These are phyloP conservation scores for Boleophthalmus pectinirostris DNA, from an alignment of 2,113 vertebrate species.

Conservation along the genomic window DNA sequence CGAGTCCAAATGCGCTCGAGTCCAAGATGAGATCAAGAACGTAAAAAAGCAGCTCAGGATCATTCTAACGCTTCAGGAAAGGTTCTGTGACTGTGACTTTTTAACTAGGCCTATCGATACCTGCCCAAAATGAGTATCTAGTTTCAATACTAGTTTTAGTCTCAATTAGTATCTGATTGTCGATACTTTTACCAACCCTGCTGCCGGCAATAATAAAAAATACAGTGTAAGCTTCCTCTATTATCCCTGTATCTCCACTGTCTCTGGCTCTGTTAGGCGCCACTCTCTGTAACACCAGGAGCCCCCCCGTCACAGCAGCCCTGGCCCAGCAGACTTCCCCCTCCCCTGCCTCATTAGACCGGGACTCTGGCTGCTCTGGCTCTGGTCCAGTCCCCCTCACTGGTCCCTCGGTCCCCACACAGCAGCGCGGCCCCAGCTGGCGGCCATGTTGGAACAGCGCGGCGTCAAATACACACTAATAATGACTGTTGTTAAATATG, in stretches of 20 bases:
- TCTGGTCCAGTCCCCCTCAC: constrained; percentile 42
- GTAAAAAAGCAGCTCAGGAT: no score
- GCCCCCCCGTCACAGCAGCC: constrained; percentile 44
- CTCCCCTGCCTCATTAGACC: constrained; percentile 63
- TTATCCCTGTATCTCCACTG: constrained; percentile 10
- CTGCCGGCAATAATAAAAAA: no score
- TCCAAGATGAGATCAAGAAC: no score
- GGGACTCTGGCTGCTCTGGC: constrained; percentile 51
- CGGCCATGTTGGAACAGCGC: constrained; percentile 24
- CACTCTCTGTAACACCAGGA: constrained; percentile 36
- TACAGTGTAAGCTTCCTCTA: no score
- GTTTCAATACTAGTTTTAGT: no score
- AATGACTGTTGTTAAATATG: constrained; percentile 20
- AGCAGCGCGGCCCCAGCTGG: constrained; percentile 25
- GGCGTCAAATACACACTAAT: constrained; percentile 32
- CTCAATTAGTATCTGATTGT: no score
- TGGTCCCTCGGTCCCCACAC: constrained; percentile 43
- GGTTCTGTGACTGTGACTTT: no score
- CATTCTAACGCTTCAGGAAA: no score
- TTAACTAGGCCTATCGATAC: no score
- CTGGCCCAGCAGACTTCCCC: constrained; percentile 47
- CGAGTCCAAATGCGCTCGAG: no score
- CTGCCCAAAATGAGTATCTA: no score
- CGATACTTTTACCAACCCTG: no score
- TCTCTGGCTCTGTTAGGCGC: constrained; percentile 24